Conservation (phyloP, 2,113 vertebrate genomes). For the Marmota flaviventris region DNA sequence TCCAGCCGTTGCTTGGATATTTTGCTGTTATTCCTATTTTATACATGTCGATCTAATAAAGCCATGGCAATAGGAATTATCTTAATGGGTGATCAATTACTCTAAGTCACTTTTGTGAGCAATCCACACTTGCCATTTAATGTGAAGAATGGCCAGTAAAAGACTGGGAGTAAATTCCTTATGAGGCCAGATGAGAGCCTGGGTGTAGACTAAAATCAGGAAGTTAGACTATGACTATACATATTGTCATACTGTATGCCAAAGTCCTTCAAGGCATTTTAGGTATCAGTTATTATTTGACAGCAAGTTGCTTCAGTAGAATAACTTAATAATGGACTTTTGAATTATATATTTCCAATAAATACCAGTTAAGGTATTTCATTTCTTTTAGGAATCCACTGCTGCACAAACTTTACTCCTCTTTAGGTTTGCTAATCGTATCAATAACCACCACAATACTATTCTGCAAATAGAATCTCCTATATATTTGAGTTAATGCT, state of each 20-base stretch:
- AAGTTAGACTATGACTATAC: not conserved
- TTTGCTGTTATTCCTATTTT: constrained; percentile 25
- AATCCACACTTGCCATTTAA: constrained; percentile 13
- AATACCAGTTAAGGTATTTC: not conserved
- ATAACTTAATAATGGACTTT: not conserved
- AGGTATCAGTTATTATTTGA: constrained; percentile 10
- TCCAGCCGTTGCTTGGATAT: not conserved
- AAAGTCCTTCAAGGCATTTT: not conserved
- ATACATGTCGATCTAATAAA: not conserved
- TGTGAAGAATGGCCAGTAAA: not conserved
- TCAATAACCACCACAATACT: not conserved
- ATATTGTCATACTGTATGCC: not conserved
- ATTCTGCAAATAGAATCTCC: constrained; percentile 13
- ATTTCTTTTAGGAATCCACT: not conserved
- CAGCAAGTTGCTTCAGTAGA: constrained; percentile 1
- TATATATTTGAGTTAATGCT: constrained; percentile 50
- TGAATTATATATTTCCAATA: not conserved
- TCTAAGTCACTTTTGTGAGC: constrained; percentile 15
- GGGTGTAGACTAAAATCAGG: not conserved
- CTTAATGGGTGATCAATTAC: constrained; percentile 16
- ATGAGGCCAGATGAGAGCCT: not conserved
- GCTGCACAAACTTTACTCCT: not conserved
- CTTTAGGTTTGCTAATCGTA: constrained; percentile 25
- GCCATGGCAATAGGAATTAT: not conserved
- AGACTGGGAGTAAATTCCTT: too few species aligned